These are phyloP conservation scores for Electrophaes corylata DNA, from an alignment of 2,888 invertebrate species.

Conservation along the genomic window DNA sequence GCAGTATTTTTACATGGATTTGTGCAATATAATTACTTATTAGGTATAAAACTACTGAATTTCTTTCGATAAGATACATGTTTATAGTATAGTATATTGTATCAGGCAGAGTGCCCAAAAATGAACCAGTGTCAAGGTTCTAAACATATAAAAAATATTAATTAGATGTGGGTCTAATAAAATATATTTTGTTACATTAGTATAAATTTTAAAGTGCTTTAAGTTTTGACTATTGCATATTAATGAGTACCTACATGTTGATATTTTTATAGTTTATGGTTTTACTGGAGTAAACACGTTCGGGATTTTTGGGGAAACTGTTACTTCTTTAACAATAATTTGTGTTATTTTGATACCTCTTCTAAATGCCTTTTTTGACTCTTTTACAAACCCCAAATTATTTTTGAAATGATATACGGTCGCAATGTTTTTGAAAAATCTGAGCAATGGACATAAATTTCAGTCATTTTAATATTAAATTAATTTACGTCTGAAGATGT, in stretches of 20 bases:
- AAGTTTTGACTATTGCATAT: conserved; percentile 19
- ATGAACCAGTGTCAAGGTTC: neutral
- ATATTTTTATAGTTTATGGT: conserved; percentile 10
- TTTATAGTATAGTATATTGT: neutral
- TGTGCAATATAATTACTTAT: too few relatives aligned
- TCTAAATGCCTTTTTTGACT: conserved; percentile 21
- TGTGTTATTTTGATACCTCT: neutral
- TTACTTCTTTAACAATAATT: conserved; percentile 1
- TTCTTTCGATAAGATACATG: too few relatives aligned
- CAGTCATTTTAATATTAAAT: conserved; percentile 8
- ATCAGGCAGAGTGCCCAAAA: neutral
- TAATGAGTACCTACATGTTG: conserved; percentile 11
- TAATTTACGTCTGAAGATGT: conserved; percentile 16
- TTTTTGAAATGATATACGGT: conserved; percentile 9
- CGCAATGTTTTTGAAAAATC: conserved; percentile 17
- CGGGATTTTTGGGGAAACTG: conserved; percentile 9
- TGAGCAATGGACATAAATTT: conserved; percentile 5
- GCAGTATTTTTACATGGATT: neutral
- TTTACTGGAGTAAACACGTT: conserved; percentile 4
- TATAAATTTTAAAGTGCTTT: conserved; percentile 11
- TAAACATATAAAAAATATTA: too few relatives aligned
- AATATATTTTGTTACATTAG: conserved; percentile 12
- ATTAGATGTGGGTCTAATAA: conserved; percentile 10
- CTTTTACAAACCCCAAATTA: conserved; percentile 18
- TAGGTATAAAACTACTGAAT: too few relatives aligned